Evolutionary conservation across 2,797 vertebrate genomes (phyloP).

Genomic region (Tadarida brasiliensis): DNA sequence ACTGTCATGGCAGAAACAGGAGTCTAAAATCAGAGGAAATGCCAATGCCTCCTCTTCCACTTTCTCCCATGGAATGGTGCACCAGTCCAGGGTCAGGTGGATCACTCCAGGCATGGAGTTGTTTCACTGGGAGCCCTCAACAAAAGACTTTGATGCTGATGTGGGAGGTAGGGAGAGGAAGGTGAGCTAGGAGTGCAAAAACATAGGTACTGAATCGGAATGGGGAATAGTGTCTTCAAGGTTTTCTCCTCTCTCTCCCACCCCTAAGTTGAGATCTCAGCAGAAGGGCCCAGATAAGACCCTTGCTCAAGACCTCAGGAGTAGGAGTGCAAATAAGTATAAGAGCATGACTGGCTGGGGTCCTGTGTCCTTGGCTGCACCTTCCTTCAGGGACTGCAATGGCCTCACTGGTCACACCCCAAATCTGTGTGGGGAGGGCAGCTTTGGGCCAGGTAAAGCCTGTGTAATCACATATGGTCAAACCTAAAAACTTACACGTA

Average conservation of each 20-base stretch:
- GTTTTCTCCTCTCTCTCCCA: too few species aligned
- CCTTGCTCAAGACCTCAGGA: not conserved
- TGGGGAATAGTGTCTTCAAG: not conserved
- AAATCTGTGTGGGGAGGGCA: accelerated
- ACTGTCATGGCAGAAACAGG: not conserved
- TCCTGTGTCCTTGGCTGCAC: not conserved
- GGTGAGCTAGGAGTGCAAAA: not conserved
- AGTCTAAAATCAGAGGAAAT: not conserved
- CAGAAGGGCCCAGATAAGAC: not conserved
- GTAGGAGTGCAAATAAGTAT: not conserved
- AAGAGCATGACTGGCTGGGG: too few species aligned
- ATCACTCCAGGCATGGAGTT: not conserved
- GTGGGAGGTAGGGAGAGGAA: not conserved
- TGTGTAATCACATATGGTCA: not conserved
- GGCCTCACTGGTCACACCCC: accelerated
- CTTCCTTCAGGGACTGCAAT: not conserved
- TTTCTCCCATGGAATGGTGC: not conserved
- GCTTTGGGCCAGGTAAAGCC: not conserved
- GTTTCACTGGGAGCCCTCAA: not conserved
- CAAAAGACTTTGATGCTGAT: not conserved
- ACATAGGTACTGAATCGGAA: not conserved
- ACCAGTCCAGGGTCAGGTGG: not conserved
- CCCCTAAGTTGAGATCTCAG: not conserved
- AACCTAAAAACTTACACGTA: not conserved
- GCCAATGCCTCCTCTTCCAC: not conserved